These are phyloP conservation scores for Bombus confusus DNA, from an alignment of 1,140 invertebrate species.

Conservation along the genomic window DNA sequence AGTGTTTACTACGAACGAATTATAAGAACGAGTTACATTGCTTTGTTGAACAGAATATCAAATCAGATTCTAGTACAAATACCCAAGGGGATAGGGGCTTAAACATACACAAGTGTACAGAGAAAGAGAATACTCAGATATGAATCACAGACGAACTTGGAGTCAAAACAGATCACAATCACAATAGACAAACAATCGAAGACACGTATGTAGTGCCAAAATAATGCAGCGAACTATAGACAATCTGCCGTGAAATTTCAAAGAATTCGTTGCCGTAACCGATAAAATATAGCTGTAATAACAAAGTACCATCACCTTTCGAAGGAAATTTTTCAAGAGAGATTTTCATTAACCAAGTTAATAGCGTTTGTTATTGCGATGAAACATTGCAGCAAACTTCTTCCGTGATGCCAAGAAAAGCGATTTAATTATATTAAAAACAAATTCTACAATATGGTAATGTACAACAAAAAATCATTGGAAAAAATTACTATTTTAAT, in stretches of 20 bases:
- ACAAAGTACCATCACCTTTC: constrained; percentile 20
- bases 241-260: constrained; percentile 26
- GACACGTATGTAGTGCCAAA: constrained; percentile 75
- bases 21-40: constrained; percentile 74
- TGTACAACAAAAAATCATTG: background rate
- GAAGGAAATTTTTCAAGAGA: constrained; percentile 19
- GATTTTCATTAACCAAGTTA: background rate
- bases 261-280: constrained; percentile 17
- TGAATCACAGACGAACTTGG: constrained; percentile 52
- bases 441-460: background rate
- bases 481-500: background rate
- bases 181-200: constrained; percentile 56
- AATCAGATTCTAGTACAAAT: constrained; percentile 66
- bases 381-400: background rate
- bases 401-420: background rate
- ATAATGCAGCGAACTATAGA: constrained; percentile 47
- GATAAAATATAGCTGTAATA: constrained; percentile 29
- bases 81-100: constrained; percentile 46
- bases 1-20: constrained; percentile 70
- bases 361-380: background rate
- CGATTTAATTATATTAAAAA: background rate
- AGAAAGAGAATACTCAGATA: constrained; percentile 71
- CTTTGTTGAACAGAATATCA: constrained; percentile 75
- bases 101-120: constrained; percentile 40
- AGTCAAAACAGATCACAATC: constrained; percentile 57